Conservation (phyloP, 2,888 invertebrate genomes). For the Apodemia mormo region DNA sequence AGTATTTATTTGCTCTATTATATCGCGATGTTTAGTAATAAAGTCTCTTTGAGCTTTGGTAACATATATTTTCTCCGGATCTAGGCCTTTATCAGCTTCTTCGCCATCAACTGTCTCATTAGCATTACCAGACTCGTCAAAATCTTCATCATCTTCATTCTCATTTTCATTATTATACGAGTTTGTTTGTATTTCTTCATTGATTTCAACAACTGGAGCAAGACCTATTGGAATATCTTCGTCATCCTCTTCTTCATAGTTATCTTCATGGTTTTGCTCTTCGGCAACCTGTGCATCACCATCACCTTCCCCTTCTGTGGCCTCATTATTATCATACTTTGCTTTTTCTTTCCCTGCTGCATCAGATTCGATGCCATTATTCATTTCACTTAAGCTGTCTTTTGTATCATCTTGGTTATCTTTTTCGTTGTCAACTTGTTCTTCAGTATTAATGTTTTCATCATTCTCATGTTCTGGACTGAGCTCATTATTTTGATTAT, state of each 20-base stretch:
- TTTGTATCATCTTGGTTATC: conserved; percentile 50
- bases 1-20: conserved; percentile 76
- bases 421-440: conserved; percentile 32
- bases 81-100: conserved; percentile 52
- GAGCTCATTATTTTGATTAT: conserved; percentile 46
- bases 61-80: conserved; percentile 65
- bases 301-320: conserved; percentile 41
- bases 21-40: conserved; percentile 67
- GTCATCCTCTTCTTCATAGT: conserved; percentile 57
- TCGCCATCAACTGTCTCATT: conserved; percentile 57
- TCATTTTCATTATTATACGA: conserved; percentile 56
- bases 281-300: conserved; percentile 44
- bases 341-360: conserved; percentile 41
- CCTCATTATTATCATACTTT: conserved; percentile 44
- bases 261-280: conserved; percentile 49
- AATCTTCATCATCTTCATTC: conserved; percentile 58
- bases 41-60: conserved; percentile 74
- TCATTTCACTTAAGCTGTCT: conserved; percentile 46
- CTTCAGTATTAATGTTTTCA: conserved; percentile 8
- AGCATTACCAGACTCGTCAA: conserved; percentile 49
- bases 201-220: conserved; percentile 71
- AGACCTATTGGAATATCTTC: conserved; percentile 59
- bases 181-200: conserved; percentile 67
- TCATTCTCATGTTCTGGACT: conserved; percentile 51
- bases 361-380: conserved; percentile 45